Percentiles rank a stretch among this genome's conserved stretches.
Evolutionary conservation across 2,113 vertebrate species (phyloP).

Genomic region (Trochalopteron elliotii): DNA sequence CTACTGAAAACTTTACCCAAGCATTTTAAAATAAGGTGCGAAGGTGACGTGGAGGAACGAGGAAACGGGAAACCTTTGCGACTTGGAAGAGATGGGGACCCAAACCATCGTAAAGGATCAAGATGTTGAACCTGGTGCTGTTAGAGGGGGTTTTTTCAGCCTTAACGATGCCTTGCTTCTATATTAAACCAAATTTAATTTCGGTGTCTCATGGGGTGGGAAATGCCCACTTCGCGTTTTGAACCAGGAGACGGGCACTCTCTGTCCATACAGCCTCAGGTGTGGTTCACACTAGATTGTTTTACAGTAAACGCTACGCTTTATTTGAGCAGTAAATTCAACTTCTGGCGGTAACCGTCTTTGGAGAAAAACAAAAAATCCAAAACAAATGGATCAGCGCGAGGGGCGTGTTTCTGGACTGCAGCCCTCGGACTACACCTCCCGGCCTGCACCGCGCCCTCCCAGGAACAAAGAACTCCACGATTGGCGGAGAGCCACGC

Average conservation of each 20-base stretch:
- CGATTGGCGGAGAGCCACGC: not conserved
- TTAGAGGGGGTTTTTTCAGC: not conserved
- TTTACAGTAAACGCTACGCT: not conserved
- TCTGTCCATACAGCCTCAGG: rapidly evolving
- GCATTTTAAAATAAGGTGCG: not conserved
- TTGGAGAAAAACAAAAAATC: no score
- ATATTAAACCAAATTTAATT: not conserved
- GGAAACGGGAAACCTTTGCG: not conserved
- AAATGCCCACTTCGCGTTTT: rapidly evolving
- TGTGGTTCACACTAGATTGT: rapidly evolving
- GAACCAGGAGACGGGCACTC: rapidly evolving
- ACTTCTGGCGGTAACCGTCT: rapidly evolving
- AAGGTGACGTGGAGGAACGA: not conserved
- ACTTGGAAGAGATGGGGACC: rapidly evolving
- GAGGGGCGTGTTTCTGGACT: rapidly evolving
- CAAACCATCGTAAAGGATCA: no score
- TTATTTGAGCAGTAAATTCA: not conserved
- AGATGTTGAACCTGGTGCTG: not conserved
- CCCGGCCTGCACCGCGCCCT: not conserved
- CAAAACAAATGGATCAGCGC: rapidly evolving
- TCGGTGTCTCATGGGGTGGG: rapidly evolving
- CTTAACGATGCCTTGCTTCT: not conserved
- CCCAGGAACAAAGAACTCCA: not conserved
- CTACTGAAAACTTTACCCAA: not conserved
- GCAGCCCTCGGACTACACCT: not conserved